Conservation (phyloP, 2,888 invertebrate species). For the Rhogogaster chlorosoma region DNA sequence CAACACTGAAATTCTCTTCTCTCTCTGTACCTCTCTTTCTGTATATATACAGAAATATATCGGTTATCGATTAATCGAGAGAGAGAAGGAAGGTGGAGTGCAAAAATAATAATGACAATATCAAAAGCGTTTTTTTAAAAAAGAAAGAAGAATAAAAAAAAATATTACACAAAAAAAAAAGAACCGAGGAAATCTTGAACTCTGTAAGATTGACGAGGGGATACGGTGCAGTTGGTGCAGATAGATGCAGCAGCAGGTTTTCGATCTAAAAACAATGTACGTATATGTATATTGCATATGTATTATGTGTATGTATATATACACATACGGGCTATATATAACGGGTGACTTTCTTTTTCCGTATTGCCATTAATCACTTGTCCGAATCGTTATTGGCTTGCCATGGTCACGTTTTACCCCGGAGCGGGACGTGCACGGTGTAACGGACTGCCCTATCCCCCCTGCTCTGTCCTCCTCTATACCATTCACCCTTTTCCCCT, state of each 20-base stretch:
- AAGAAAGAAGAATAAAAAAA: background rate
- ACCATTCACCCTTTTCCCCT: background rate
- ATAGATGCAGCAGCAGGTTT: background rate
- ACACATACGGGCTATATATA: background rate
- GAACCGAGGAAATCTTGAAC: background rate
- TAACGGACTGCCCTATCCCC: background rate
- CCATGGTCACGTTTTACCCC: conserved; percentile 42
- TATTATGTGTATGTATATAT: too few relatives aligned
- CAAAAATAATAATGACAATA: background rate
- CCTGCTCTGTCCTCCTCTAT: background rate
- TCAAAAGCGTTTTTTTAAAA: background rate
- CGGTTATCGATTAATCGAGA: background rate
- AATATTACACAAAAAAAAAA: background rate
- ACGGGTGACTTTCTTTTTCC: background rate
- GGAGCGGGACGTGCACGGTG: conserved; percentile 10
- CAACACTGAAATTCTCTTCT: background rate
- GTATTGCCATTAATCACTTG: conserved; percentile 38
- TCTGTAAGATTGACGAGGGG: background rate
- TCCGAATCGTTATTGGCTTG: conserved; percentile 46
- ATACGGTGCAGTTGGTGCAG: background rate
- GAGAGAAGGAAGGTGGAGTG: background rate
- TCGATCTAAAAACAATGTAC: background rate
- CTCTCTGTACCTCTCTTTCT: background rate
- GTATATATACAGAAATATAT: background rate
- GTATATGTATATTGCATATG: too few relatives aligned